A percentile compares a stretch with the other conserved stretches of the same genome.
Evolutionary conservation across 2,113 vertebrate genomes (phyloP).

Genomic region (Okapia johnstoni): DNA sequence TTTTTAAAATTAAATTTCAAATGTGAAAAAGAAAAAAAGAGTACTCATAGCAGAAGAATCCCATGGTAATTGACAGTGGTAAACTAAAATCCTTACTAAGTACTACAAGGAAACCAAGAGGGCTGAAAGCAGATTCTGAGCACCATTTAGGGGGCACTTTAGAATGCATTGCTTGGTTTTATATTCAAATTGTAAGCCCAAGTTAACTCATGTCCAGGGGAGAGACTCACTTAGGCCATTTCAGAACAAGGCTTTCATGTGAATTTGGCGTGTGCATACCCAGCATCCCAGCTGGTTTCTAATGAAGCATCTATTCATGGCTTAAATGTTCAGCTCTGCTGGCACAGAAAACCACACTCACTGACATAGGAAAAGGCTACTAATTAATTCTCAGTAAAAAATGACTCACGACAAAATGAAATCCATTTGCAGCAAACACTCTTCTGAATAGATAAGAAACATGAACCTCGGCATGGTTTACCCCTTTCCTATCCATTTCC

Average conservation of each 20-base stretch:
- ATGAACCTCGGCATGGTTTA: not conserved
- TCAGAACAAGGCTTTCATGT: conserved; percentile 40
- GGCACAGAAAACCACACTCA: not conserved
- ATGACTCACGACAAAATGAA: not conserved
- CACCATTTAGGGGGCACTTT: not conserved
- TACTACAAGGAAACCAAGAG: not conserved
- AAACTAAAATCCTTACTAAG: not conserved
- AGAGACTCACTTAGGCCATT: conserved; percentile 43
- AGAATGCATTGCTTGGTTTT: not conserved
- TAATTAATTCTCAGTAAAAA: not conserved
- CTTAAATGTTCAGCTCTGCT: not conserved
- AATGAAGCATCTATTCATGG: not conserved
- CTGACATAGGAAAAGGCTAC: not conserved
- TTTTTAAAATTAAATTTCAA: not conserved
- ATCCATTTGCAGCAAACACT: not conserved
- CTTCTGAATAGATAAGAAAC: not conserved
- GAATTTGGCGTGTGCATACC: not conserved
- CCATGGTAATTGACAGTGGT: not conserved
- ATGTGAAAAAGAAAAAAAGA: not conserved
- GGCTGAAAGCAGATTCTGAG: not conserved
- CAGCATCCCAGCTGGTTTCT: not conserved
- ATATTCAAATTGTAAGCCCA: conserved; percentile 52
- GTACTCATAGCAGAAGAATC: not conserved
- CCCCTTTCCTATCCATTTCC: not conserved
- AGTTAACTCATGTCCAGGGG: conserved; percentile 40